Percentiles rank a stretch among this genome's conserved stretches.
These are phyloP conservation scores for Chiroxiphia lanceolata DNA, from an alignment of 2,797 vertebrate species.

Conservation along the genomic window DNA sequence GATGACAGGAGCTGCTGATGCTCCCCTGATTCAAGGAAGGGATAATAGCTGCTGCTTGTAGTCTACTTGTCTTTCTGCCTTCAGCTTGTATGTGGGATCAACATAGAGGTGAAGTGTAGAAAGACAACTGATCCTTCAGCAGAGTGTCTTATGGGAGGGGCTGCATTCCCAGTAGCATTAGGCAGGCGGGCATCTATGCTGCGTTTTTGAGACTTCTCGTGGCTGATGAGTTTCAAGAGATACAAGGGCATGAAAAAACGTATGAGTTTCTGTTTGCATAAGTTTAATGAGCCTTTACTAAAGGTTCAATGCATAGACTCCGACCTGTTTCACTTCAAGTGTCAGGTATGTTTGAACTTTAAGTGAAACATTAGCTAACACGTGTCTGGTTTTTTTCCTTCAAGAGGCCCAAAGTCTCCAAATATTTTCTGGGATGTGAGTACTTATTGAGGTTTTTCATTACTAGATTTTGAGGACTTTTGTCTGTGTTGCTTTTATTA, in stretches of 20 bases:
- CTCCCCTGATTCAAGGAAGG: neutral
- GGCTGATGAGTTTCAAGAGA: neutral
- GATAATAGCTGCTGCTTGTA: neutral
- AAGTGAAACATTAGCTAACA: constrained; percentile 42
- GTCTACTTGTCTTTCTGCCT: neutral
- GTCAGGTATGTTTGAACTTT: constrained; percentile 30
- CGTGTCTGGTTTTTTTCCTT: neutral
- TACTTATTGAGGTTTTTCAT: neutral
- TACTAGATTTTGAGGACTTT: neutral
- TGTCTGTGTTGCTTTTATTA: neutral
- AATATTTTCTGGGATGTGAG: neutral
- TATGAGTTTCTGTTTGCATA: neutral
- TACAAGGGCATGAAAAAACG: neutral
- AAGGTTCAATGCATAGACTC: neutral
- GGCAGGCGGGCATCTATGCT: accelerated
- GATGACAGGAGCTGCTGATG: neutral
- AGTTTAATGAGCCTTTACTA: constrained; percentile 6
- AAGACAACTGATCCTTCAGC: neutral
- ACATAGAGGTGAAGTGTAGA: neutral
- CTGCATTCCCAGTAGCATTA: neutral
- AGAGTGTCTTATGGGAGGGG: neutral
- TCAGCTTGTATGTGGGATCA: neutral
- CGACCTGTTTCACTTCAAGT: constrained; percentile 20
- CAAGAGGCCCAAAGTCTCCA: neutral
- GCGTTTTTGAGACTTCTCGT: neutral